These are phyloP conservation scores for Enteromius treurensis DNA, from an alignment of 2,797 vertebrate genomes.

Conservation along the genomic window DNA sequence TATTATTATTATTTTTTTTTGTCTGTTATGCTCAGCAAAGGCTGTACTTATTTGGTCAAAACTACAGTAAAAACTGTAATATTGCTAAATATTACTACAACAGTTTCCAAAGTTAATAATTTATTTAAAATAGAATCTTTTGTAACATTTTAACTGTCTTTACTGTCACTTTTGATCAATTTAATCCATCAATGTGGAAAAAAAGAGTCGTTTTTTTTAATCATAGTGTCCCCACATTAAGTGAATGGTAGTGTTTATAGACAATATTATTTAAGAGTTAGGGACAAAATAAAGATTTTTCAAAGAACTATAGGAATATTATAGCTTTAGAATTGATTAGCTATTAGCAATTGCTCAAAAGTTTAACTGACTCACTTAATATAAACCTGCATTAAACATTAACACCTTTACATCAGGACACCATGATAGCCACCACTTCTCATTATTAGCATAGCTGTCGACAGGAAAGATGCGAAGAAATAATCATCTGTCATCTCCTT, in stretches of 20 bases:
- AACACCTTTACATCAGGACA: background rate
- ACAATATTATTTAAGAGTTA: background rate
- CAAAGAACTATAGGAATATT: background rate
- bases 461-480: slow-evolving; percentile 26
- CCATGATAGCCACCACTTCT: background rate
- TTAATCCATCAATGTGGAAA: background rate
- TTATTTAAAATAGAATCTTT: background rate
- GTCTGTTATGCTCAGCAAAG: background rate
- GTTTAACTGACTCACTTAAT: background rate
- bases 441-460: background rate
- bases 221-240: background rate
- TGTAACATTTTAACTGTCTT: background rate
- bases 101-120: background rate
- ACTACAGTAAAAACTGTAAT: background rate
- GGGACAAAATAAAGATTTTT: background rate
- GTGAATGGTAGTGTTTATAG: background rate
- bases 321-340: background rate
- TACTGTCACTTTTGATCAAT: background rate
- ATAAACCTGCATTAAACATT: background rate
- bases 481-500: slow-evolving; percentile 66
- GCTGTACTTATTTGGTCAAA: background rate
- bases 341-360: background rate
- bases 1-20: too few species aligned
- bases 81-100: background rate
- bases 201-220: background rate